A percentile compares a stretch with the other conserved stretches of the same genome.
These are phyloP conservation scores for Pipra filicauda DNA, from an alignment of 2,113 vertebrate species.

Conservation along the genomic window DNA sequence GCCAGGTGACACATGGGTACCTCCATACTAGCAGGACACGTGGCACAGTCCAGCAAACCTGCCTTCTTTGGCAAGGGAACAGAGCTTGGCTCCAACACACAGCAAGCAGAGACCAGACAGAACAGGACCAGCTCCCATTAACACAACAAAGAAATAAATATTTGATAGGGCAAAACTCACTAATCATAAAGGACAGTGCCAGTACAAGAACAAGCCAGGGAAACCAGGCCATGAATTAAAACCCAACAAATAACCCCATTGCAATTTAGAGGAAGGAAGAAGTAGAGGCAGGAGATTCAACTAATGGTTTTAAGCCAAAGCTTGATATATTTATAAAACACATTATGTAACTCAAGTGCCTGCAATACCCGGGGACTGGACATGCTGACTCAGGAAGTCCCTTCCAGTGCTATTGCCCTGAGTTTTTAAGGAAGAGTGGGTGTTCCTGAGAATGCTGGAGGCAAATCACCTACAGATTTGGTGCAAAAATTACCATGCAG, in stretches of 20 bases:
- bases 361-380: neutral
- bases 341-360: neutral
- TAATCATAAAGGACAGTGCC: neutral
- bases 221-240: neutral
- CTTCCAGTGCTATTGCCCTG: neutral
- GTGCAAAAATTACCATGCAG: neutral
- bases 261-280: neutral
- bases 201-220: neutral
- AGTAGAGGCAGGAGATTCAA: neutral
- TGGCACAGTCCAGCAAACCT: neutral
- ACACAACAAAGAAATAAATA: neutral
- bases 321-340: neutral
- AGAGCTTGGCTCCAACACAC: neutral
- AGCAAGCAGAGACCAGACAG: neutral
- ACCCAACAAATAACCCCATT: neutral
- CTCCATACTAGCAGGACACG: neutral
- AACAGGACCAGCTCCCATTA: neutral
- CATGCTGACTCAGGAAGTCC: neutral
- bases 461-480: neutral
- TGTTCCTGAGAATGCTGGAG: neutral
- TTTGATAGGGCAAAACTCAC: neutral
- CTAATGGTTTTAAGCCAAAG: neutral
- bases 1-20: neutral
- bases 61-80: rapidly evolving
- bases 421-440: neutral